Conservation (phyloP, 35 echinoderm and acorn worm genomes). For the Hemicentrotus pulcherrimus region DNA sequence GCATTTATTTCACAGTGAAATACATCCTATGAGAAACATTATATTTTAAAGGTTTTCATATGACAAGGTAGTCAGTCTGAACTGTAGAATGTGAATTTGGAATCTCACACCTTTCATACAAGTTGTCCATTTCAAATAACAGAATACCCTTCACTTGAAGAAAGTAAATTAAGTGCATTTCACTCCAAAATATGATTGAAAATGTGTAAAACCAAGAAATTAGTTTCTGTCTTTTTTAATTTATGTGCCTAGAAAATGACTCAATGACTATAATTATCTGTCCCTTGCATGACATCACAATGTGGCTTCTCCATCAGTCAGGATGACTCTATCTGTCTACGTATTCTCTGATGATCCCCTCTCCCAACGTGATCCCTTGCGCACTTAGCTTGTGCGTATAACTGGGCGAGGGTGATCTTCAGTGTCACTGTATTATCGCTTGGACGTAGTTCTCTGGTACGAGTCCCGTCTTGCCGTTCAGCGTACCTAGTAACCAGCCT, state of each 20-base stretch:
- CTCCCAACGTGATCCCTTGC: neutral
- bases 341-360: neutral
- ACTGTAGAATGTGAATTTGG: neutral
- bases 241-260: neutral
- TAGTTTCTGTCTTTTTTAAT: too few relatives aligned
- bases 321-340: neutral
- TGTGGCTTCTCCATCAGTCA: too few relatives aligned
- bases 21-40: too few relatives aligned
- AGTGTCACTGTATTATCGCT: constrained; percentile 64
- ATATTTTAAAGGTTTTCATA: too few relatives aligned
- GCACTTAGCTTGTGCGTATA: neutral
- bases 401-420: constrained; percentile 19
- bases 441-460: constrained; percentile 98
- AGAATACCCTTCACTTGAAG: neutral
- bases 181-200: neutral
- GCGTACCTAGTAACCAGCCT: constrained; percentile 93
- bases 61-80: too few relatives aligned
- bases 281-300: neutral
- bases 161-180: neutral
- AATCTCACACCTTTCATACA: neutral
- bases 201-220: neutral
- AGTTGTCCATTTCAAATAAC: neutral
- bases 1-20: too few relatives aligned
- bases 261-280: neutral
- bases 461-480: constrained; percentile 91